Percentiles rank a stretch among this genome's conserved stretches.
These are phyloP conservation scores for Cerastoderma edule DNA, from an alignment of 2,888 invertebrate genomes.

Conservation along the genomic window DNA sequence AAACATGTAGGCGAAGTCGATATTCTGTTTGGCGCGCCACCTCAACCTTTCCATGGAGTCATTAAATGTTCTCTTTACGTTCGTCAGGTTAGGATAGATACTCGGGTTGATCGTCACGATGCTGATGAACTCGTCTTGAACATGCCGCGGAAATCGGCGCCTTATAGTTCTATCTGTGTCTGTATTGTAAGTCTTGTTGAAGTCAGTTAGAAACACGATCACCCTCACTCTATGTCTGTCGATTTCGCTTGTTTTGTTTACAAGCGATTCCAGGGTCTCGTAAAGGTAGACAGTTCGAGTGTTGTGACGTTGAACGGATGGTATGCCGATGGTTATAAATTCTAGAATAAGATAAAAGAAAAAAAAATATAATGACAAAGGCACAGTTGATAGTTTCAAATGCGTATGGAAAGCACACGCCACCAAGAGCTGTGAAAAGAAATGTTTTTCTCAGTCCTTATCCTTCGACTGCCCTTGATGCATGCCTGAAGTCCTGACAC, in stretches of 20 bases:
- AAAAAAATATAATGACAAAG: too few relatives aligned
- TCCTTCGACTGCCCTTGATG: too few relatives aligned
- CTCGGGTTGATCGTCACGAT: slow-evolving; percentile 75
- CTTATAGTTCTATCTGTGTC: slow-evolving; percentile 55
- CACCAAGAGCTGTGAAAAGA: too few relatives aligned
- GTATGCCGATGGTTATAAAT: slow-evolving; percentile 83
- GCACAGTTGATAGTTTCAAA: too few relatives aligned
- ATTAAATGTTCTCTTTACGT: slow-evolving; percentile 76
- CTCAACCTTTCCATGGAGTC: slow-evolving; percentile 79
- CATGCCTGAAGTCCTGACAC: too few relatives aligned
- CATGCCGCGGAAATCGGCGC: slow-evolving; percentile 58
- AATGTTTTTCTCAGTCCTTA: too few relatives aligned
- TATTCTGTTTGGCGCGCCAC: slow-evolving; percentile 84
- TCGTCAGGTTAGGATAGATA: slow-evolving; percentile 71
- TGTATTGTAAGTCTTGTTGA: slow-evolving; percentile 70
- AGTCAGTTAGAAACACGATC: slow-evolving; percentile 83
- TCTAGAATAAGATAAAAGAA: slow-evolving; percentile 64
- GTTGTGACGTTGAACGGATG: slow-evolving; percentile 81
- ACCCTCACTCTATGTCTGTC: slow-evolving; percentile 78
- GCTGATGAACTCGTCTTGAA: slow-evolving; percentile 81
- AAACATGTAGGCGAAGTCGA: slow-evolving; percentile 83
- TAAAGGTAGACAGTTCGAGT: slow-evolving; percentile 79
- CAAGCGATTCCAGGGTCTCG: slow-evolving; percentile 81
- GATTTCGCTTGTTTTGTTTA: slow-evolving; percentile 74
- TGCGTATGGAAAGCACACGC: too few relatives aligned